Evolutionary conservation across 2,888 invertebrate species (phyloP), one percentile per base, ranked within the genome.

Genomic region (Schizaphis graminum): DNA sequence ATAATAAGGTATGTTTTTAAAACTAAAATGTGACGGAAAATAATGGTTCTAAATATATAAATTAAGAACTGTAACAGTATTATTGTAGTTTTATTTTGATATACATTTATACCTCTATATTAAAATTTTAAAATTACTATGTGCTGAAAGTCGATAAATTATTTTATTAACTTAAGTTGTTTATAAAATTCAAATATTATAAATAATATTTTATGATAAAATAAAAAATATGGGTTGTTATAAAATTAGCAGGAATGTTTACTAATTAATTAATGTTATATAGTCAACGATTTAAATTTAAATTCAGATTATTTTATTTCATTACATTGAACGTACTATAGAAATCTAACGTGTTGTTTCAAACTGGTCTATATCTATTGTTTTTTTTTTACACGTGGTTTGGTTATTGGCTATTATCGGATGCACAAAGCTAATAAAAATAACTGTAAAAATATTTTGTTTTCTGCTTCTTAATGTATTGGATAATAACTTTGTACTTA

Each of bases 361-460:
- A 16, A 77, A 49, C 85, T 44, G 77, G 84, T 84, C 57, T 13
- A 56, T 93, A 28, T 91, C 4, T 92, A 49, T 61, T 90, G 89
- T 47, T 93, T 77, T 61, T 44, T 47, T 85, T 47, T 47, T 57
- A 90, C 89, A 24, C 44, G n/a, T 93, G 10, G n/a, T 85, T 35
- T 56, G 47, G n/a, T 93, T 49, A 35, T n/a, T 47, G 44, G 7
- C 44, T 47, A 47, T 47, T 41, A 44, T 49, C 26, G 67, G 77
- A 88, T 88, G 92, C 92, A 88, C 88, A 77, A 88, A 92, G 35
- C 26, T 89, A 77, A 93, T 93, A 89, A 88, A 93, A 93, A 47
- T 57, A 28, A 85, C 67, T 77, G 44, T 47, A 7, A 49, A 24
- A 49, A 2, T 77, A 24, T 91, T 77, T 47, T 0, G 61, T 47